Percentiles rank a stretch among this genome's conserved stretches.
These are phyloP conservation scores for Elegia similella DNA, from an alignment of 2,888 invertebrate genomes.

Conservation along the genomic window DNA sequence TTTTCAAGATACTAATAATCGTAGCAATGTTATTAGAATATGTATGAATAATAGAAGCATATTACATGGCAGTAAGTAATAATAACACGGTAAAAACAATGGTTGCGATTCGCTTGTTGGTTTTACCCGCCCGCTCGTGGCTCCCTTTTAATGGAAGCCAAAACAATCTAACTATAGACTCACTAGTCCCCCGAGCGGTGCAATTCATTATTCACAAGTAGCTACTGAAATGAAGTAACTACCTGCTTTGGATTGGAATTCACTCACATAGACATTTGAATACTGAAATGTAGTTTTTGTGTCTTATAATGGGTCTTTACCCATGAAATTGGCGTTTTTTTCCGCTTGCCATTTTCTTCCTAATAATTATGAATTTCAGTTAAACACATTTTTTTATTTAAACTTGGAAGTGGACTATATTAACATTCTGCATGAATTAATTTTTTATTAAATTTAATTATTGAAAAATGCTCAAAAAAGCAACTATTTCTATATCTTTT, in stretches of 20 bases:
- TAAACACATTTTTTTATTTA: too few relatives aligned
- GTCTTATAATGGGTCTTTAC: neutral
- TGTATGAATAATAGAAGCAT: constrained; percentile 16
- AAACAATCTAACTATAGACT: constrained; percentile 52
- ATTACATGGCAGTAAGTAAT: neutral
- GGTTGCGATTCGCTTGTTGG: constrained; percentile 22
- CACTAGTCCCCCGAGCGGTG: constrained; percentile 6
- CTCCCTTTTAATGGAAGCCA: constrained; percentile 37
- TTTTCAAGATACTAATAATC: too few relatives aligned
- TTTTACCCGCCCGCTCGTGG: constrained; percentile 28
- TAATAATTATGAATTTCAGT: too few relatives aligned
- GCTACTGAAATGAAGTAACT: neutral
- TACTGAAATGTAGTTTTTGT: constrained; percentile 1
- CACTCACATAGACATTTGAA: neutral
- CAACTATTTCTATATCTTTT: too few relatives aligned
- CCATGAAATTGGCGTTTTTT: too few relatives aligned
- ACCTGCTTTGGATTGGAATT: constrained; percentile 5
- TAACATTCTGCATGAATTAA: neutral
- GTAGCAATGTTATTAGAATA: too few relatives aligned
- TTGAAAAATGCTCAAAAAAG: too few relatives aligned
- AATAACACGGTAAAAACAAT: constrained; percentile 11
- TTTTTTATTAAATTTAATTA: neutral
- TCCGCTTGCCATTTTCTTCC: too few relatives aligned
- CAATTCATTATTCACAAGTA: constrained; percentile 14
- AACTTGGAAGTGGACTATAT: too few relatives aligned